Percentiles rank a stretch among this genome's conserved stretches.
These are phyloP conservation scores for Halcyon chelicuti DNA, from an alignment of 2,797 vertebrate species.

Conservation along the genomic window DNA sequence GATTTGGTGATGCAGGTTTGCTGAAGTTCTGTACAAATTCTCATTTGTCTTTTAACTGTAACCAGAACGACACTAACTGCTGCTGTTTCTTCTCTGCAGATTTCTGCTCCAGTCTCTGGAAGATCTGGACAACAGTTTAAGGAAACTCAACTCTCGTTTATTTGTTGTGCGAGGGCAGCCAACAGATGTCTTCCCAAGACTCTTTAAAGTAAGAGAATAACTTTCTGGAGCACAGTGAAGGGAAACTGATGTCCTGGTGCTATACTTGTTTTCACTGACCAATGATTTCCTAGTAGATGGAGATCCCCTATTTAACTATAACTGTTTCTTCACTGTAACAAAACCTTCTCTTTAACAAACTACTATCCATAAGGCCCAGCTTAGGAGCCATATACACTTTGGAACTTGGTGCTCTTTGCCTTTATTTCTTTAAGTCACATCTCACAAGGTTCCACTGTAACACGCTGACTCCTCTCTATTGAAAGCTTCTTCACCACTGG, in stretches of 20 bases:
- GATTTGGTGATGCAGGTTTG: neutral
- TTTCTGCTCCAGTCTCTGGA: slow-evolving; percentile 93
- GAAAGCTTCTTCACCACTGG: neutral
- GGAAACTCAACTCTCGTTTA: slow-evolving; percentile 91
- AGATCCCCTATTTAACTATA: neutral
- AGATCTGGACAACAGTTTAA: slow-evolving; percentile 92
- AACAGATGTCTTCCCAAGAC: slow-evolving; percentile 92
- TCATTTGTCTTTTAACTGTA: neutral
- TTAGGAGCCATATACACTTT: neutral
- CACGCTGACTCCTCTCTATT: neutral
- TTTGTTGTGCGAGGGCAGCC: slow-evolving; percentile 95
- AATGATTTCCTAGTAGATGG: neutral
- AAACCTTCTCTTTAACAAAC: neutral
- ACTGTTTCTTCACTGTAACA: neutral
- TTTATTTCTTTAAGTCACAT: neutral
- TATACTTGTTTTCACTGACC: neutral
- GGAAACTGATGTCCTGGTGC: neutral
- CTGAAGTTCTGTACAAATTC: neutral
- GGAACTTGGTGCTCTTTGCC: neutral
- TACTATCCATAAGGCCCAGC: neutral
- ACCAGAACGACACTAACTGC: neutral
- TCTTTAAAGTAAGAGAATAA: slow-evolving; percentile 88
- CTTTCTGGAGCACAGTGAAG: neutral
- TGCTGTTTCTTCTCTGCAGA: slow-evolving; percentile 73
- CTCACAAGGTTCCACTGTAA: neutral